Percentiles rank a stretch among this genome's conserved stretches.
Conservation (phyloP, 2,797 vertebrate species). For the Lateolabrax maculatus region DNA sequence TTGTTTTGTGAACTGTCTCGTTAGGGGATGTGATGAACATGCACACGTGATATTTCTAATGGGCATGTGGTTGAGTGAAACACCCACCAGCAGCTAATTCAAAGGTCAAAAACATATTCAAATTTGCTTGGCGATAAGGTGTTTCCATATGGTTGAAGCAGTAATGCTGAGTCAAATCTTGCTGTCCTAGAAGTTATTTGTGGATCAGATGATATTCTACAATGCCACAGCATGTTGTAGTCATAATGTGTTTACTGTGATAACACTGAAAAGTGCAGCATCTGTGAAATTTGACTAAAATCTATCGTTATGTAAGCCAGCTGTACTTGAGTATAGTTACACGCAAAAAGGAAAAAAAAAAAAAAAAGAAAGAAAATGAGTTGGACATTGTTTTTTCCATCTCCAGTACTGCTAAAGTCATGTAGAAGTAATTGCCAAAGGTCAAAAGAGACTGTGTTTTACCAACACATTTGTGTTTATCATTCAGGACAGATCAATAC, state of each 20-base stretch:
- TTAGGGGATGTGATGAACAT: neutral
- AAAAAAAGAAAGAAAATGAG: conserved; percentile 53
- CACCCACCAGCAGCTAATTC: no score
- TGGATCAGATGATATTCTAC: neutral
- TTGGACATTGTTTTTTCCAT: conserved; percentile 44
- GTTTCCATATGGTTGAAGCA: conserved; percentile 5
- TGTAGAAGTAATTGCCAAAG: conserved; percentile 89
- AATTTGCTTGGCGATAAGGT: neutral
- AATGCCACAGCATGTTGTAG: neutral
- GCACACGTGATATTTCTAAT: neutral
- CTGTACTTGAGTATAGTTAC: conserved; percentile 2
- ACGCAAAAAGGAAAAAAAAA: conserved; percentile 1
- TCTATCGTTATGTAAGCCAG: conserved; percentile 1
- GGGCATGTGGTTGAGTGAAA: neutral
- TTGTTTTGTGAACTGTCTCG: neutral
- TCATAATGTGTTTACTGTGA: conserved; percentile 6
- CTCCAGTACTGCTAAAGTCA: conserved; percentile 79
- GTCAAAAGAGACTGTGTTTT: conserved; percentile 92
- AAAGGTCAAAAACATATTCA: neutral
- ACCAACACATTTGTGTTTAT: conserved; percentile 92
- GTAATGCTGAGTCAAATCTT: conserved; percentile 3
- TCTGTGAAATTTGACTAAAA: conserved; percentile 28
- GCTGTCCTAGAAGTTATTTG: conserved; percentile 5
- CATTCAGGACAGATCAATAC: conserved; percentile 95
- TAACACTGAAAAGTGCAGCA: conserved; percentile 2